Base-by-base conservation (phyloP, 2,113 vertebrate species). In the Bubo bubo region DNA sequence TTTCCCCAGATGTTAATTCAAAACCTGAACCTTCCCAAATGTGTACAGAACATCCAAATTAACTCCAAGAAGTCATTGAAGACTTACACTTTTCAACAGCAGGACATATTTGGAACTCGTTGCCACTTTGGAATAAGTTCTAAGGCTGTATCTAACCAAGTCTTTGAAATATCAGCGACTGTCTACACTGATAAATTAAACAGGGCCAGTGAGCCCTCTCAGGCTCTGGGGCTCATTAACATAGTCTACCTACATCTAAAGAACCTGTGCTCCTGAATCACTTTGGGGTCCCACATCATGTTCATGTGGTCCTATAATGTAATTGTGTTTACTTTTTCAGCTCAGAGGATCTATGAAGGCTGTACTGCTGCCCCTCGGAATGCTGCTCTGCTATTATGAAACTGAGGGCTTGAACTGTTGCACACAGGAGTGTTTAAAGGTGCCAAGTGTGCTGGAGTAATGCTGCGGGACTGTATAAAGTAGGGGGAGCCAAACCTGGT, bases 1-100 rank as follows among this genome's bases (percentile, higher is more conserved):
- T 98, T 97, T 90, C 47, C 88, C 70, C 88, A 95, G 83, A 90
- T 84, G 72, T 82, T 94, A 92, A 96, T 97, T 97, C 94, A 97
- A 97, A 97, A 97, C 41, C 84, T 79, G 94, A 95, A 94, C 32
- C 67, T 92, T 94, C 88, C 82, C 90, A 97, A 95, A 85, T 90
- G 79, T 77, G 52, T 91, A 96, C n/a, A 80, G 70, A 94, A 68
- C 79, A 95, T 87, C 63, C 89, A 96, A 97, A 96, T 95, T 92
- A 94, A 96, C 86, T 97, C 50, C 66, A 84, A 83, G 88, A 94
- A 95, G 34, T 79, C 88, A 95, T 17, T n/a, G 37, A 96, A 97
- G 93, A 90, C 60, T 82, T 93, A 59, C 22, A 82, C 77, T 89
- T 96, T 68, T 93, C 84, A 96, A 74, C 12, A 88, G 74, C 72